phyloP scores from a whole-genome alignment of 2,888 invertebrate species.

The Baccha elongata region DNA sequence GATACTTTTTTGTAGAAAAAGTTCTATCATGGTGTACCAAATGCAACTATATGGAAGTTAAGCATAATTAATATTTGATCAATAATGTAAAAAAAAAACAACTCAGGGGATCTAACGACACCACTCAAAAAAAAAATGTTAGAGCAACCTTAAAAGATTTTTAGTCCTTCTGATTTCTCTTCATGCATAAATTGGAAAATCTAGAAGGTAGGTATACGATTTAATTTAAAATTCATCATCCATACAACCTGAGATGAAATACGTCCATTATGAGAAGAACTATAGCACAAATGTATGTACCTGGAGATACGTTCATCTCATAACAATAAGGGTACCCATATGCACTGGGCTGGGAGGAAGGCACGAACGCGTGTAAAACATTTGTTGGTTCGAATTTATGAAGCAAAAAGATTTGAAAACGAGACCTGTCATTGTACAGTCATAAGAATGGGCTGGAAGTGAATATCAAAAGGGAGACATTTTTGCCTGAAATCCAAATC shows the following conservation, averaged over 20 bases:
- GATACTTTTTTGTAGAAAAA: too few species aligned
- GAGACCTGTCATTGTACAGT: background rate
- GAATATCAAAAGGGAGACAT: background rate
- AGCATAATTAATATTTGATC: background rate
- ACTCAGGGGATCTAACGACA: background rate
- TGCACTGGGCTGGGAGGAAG: background rate
- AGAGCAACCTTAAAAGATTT: background rate
- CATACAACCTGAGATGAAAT: background rate
- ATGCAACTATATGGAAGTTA: too few species aligned
- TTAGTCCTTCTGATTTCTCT: constrained; percentile 8
- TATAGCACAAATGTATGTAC: background rate
- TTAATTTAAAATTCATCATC: constrained; percentile 26
- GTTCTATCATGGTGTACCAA: too few species aligned
- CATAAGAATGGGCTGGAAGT: background rate
- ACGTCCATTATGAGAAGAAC: background rate
- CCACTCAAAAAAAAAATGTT: background rate
- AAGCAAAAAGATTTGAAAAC: background rate
- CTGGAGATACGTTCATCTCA: background rate
- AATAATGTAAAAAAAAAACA: background rate
- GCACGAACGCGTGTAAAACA: background rate
- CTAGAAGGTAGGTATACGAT: background rate
- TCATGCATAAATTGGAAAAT: constrained; percentile 15
- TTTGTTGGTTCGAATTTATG: background rate
- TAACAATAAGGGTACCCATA: background rate
- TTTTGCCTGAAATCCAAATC: too few species aligned